Evolutionary conservation across 2,113 vertebrate species (phyloP).

Genomic region (Tenebrosternarchus preto): DNA sequence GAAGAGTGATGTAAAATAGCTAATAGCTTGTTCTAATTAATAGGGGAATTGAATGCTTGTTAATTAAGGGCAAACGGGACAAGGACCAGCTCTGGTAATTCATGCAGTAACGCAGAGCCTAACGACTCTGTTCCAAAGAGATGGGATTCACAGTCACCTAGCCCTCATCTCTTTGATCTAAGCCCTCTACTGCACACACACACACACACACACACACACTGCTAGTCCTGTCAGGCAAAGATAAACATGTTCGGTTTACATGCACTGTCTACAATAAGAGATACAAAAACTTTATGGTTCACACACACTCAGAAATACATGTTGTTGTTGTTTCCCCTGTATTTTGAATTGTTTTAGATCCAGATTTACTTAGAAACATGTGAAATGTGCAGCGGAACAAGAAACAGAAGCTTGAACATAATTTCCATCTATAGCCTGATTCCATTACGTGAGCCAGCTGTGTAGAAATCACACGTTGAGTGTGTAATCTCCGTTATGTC

Average conservation of each 20-base stretch:
- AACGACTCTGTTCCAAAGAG: constrained; percentile 85
- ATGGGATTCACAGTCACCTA: constrained; percentile 77
- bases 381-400: too few relatives aligned
- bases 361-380: too few relatives aligned
- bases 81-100: constrained; percentile 82
- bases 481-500: too few relatives aligned
- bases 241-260: too few relatives aligned
- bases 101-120: constrained; percentile 85
- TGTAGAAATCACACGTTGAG: too few relatives aligned
- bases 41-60: constrained; percentile 84
- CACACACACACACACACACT: neutral
- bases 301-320: neutral
- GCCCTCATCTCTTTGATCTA: constrained; percentile 4
- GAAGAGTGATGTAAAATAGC: constrained; percentile 88
- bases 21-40: constrained; percentile 90
- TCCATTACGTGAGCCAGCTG: too few relatives aligned
- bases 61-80: constrained; percentile 96
- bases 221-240: too few relatives aligned
- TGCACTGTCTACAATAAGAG: too few relatives aligned
- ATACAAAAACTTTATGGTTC: too few relatives aligned
- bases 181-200: neutral
- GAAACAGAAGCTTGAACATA: too few relatives aligned
- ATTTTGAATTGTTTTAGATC: too few relatives aligned
- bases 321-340: neutral
- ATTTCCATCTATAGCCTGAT: too few relatives aligned